Percentiles rank a stretch among this genome's conserved stretches.
Evolutionary conservation across 2,113 vertebrate genomes (phyloP).

Genomic region (Narcine bancroftii): DNA sequence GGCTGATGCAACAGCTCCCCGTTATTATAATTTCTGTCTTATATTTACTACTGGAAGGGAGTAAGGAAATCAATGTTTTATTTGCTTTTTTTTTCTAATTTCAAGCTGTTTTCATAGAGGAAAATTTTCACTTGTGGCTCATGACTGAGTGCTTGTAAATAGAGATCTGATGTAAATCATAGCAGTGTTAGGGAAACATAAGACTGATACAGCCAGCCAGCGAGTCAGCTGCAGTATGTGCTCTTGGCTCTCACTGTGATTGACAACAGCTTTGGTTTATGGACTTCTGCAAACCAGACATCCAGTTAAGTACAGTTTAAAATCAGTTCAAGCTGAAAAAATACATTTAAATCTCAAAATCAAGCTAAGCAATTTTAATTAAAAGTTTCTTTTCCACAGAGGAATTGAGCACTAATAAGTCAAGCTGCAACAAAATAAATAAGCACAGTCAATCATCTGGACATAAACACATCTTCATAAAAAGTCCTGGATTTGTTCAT

Average conservation of each 20-base stretch:
- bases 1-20: slow-evolving; percentile 7
- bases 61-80: slow-evolving; percentile 1
- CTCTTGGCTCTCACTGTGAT: slow-evolving; percentile 3
- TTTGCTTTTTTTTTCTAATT: slow-evolving; percentile 29
- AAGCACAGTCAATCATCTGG: background rate
- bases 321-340: slow-evolving; percentile 21
- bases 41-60: slow-evolving; percentile 24
- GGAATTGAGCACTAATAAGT: slow-evolving; percentile 4
- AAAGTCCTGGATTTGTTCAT: slow-evolving; percentile 2
- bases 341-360: slow-evolving; percentile 15
- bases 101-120: slow-evolving; percentile 34
- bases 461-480: slow-evolving; percentile 28
- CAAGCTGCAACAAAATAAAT: background rate
- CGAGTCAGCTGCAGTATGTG: background rate
- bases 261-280: slow-evolving; percentile 24
- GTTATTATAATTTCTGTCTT: slow-evolving; percentile 12
- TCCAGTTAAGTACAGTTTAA: background rate
- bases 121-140: slow-evolving; percentile 35
- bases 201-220: slow-evolving; percentile 6
- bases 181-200: background rate
- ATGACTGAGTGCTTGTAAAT: slow-evolving; percentile 20
- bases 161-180: slow-evolving; percentile 27
- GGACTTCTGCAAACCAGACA: background rate
- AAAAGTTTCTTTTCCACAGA: slow-evolving; percentile 6
- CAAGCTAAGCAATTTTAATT: background rate